Evolutionary conservation across 2,888 invertebrate species (phyloP).

Genomic region (Orchesellides sinensis): DNA sequence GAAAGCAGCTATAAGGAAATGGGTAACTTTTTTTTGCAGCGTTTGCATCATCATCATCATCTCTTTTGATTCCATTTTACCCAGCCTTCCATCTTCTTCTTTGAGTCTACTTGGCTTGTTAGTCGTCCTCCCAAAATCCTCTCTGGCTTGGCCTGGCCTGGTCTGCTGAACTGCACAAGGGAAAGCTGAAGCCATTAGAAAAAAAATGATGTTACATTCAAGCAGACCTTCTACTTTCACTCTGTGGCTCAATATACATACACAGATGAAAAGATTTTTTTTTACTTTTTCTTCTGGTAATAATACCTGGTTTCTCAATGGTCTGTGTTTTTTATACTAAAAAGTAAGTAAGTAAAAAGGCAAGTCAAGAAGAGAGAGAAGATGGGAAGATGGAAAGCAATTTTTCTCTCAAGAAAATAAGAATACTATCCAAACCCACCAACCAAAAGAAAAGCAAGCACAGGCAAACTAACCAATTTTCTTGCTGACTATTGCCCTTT

Average conservation of each 20-base stretch:
- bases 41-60: too few species aligned
- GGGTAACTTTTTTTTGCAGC: too few species aligned
- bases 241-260: not conserved
- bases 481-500: constrained; percentile 75
- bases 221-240: not conserved
- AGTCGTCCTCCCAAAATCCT: too few species aligned
- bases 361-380: not conserved
- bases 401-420: constrained; percentile 43
- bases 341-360: not conserved
- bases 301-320: constrained; percentile 42
- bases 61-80: too few species aligned
- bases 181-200: not conserved
- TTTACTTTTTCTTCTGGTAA: not conserved
- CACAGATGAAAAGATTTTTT: not conserved
- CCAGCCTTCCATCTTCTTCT: too few species aligned
- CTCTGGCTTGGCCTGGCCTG: too few species aligned
- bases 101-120: too few species aligned
- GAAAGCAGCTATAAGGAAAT: too few species aligned
- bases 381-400: constrained; percentile 41
- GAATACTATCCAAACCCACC: too few species aligned
- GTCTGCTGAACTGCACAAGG: not conserved
- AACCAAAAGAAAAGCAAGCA: too few species aligned
- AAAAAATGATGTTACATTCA: too few species aligned
- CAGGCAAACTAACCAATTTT: constrained; percentile 69
- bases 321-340: constrained; percentile 4